Conservation (phyloP, 2,113 vertebrate species). For the Amblyopsis rosae region DNA sequence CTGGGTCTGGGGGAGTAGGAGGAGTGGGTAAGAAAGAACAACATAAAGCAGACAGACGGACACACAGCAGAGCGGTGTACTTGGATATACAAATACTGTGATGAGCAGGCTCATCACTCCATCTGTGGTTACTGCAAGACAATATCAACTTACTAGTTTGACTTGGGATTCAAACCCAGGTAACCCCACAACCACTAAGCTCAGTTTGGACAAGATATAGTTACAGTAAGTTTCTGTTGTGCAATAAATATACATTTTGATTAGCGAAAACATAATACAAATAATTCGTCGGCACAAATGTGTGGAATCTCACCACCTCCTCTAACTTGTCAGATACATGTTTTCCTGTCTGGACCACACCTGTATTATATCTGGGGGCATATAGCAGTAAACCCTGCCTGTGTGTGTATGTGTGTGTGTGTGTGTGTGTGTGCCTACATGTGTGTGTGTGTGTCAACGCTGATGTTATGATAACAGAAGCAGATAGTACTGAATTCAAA, state of each 20-base stretch:
- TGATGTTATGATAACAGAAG: background rate
- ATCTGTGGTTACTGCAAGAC: too few relatives aligned
- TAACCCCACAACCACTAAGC: too few relatives aligned
- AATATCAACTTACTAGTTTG: too few relatives aligned
- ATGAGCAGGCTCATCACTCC: too few relatives aligned
- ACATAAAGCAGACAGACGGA: background rate
- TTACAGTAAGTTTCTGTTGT: background rate
- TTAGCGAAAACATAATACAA: background rate
- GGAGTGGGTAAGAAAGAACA: too few relatives aligned
- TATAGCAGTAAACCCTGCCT: background rate
- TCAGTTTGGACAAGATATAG: background rate
- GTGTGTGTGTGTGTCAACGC: background rate
- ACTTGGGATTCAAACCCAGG: too few relatives aligned
- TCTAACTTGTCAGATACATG: background rate
- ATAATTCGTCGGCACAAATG: too few relatives aligned
- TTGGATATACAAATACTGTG: too few relatives aligned
- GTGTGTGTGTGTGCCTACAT: background rate
- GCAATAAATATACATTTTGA: background rate
- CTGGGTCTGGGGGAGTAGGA: conserved; percentile 56
- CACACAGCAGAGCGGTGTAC: too few relatives aligned
- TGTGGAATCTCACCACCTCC: background rate
- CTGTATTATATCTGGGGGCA: background rate
- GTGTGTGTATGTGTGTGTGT: conserved; percentile 2
- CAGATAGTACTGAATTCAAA: too few relatives aligned
- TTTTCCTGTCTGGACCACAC: conserved; percentile 2